Conservation (phyloP, 2,888 invertebrate species). For the Serrognathus titanus region DNA sequence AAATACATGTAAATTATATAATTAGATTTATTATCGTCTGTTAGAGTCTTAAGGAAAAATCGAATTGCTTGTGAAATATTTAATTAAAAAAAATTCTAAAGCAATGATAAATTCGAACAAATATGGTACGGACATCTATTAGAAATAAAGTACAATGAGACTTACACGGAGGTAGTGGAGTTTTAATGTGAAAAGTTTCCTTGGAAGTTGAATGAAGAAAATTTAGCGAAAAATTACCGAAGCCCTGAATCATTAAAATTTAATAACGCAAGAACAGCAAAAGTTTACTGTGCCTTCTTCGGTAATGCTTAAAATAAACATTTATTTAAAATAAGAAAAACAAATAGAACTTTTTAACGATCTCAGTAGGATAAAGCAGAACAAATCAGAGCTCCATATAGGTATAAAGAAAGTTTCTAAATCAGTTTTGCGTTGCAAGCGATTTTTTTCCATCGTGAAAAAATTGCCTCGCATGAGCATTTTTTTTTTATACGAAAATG, state of each 20-base stretch:
- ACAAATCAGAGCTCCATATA: no score
- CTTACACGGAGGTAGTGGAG: constrained; percentile 5
- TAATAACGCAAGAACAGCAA: background rate
- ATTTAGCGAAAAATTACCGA: constrained; percentile 6
- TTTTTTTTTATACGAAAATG: no score
- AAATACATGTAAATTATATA: no score
- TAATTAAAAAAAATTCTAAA: background rate
- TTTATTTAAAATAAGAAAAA: background rate
- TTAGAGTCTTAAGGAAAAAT: no score
- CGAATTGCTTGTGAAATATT: no score
- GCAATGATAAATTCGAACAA: background rate
- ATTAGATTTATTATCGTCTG: no score
- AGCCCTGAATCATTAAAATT: constrained; percentile 11
- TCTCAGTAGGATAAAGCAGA: no score
- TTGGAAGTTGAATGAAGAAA: constrained; percentile 12
- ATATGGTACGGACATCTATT: constrained; percentile 9
- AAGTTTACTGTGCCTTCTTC: background rate
- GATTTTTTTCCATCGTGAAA: no score
- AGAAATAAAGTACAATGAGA: constrained; percentile 11
- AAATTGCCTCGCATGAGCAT: no score
- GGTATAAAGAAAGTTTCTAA: no score
- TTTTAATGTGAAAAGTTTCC: constrained; percentile 15
- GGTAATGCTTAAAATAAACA: background rate
- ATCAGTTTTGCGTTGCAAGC: no score
- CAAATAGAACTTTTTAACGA: no score